A percentile compares a stretch with the other conserved stretches of the same genome.
Conservation (phyloP, 1,140 invertebrate species). For the Conus betulinus region DNA sequence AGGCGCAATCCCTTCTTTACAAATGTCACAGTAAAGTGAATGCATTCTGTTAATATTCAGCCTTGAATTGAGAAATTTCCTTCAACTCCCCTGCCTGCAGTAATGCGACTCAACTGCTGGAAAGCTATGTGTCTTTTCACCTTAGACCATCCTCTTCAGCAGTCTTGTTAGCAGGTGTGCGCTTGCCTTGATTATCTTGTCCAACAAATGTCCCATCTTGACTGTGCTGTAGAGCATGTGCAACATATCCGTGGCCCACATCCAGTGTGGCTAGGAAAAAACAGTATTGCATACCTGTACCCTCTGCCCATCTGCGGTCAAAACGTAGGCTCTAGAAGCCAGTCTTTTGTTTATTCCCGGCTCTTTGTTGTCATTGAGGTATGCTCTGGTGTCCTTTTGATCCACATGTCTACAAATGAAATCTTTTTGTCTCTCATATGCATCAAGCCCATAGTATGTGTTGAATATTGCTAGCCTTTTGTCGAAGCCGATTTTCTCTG, state of each 20-base stretch:
- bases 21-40: no score
- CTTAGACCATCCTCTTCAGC: no score
- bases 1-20: no score
- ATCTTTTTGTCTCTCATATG: background rate
- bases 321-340: background rate
- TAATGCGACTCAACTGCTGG: no score
- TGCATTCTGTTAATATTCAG: no score
- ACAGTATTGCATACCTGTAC: background rate
- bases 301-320: background rate
- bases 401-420: background rate
- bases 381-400: background rate
- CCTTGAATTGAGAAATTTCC: no score
- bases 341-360: background rate
- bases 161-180: background rate
- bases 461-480: background rate
- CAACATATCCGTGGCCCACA: background rate
- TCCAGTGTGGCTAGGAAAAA: no score
- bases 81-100: no score
- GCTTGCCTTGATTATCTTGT: background rate
- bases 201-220: background rate
- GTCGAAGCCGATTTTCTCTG: background rate
- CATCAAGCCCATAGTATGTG: background rate
- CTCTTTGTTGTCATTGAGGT: no score
- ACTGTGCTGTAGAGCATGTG: background rate
- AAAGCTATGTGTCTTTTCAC: no score